Base-by-base conservation (phyloP, 2,797 vertebrate genomes). In the Danio choprae region DNA sequence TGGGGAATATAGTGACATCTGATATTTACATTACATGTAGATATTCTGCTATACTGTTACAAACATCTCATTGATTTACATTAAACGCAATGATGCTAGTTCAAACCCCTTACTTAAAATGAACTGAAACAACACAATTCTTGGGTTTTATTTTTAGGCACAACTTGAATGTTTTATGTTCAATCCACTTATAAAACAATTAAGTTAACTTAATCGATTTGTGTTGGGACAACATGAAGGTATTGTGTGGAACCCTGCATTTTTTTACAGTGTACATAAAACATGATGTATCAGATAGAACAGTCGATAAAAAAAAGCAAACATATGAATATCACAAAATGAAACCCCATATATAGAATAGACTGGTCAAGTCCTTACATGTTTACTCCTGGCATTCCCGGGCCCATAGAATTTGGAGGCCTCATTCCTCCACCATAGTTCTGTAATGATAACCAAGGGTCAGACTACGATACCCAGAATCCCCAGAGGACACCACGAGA, bases 351-450 rank as follows among this genome's bases (percentile, higher is more conserved):
- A 12, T 44, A 29, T 48, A 13, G 9, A 15, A 58, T 4, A 78
- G 50, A 51, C 91, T 92, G 92, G 41, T 36, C 86, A 85, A 86
- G 11, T 63, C 20, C 95, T 96, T 94, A 98, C 98, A 99, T 98
- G 95, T 97, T 99, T 83, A 99, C 97, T 90, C 96, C 97, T 84
- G 97, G 95, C 96, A 99, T 98, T 87, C 95, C 96, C 51, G 97
- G 96, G 72, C 97, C 97, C 91, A 98, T 96, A 87, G 95, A 93
- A 91, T 98, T 99, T 89, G 98, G 98, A 92, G 97, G 98, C 90
- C 98, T 96, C 97, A 99, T 98, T 83, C 97, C 97, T 78, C 97
- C 96, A 81, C 96, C 95, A 76, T 98, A 99, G 92, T 95, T 99
- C 97, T 99, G 95, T 91, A 92, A 94, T 46, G 88, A 95, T 89